A percentile compares a stretch with the other conserved stretches of the same genome.
These are phyloP conservation scores for Sebastes iracundus DNA, from an alignment of 2,797 vertebrate genomes.

Conservation along the genomic window DNA sequence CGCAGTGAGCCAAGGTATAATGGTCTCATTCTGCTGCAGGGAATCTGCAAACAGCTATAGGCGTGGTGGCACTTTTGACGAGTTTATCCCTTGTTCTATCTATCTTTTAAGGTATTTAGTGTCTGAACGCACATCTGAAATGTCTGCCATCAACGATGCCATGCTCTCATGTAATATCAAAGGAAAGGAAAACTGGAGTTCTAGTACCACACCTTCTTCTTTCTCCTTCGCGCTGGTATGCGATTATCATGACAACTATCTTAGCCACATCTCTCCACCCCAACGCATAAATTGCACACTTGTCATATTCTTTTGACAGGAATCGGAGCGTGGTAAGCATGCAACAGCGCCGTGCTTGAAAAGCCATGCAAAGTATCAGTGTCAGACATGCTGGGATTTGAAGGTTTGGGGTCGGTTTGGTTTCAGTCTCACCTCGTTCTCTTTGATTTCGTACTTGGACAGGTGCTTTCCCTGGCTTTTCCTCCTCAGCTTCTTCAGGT, in stretches of 20 bases:
- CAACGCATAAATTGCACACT: conserved; percentile 7
- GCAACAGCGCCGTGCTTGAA: not conserved
- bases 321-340: not conserved
- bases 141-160: not conserved
- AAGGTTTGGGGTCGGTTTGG: not conserved
- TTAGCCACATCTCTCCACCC: not conserved
- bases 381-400: not conserved
- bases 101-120: not conserved
- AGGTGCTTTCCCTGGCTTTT: conserved; percentile 95
- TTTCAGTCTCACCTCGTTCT: conserved; percentile 89
- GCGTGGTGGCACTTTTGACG: not conserved
- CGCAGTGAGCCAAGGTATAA: not conserved
- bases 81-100: not conserved
- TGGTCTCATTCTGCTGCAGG: not conserved
- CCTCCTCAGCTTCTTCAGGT: conserved; percentile 94
- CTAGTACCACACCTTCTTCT: not conserved
- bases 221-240: not conserved
- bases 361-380: not conserved
- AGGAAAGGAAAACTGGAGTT: conserved; percentile 16
- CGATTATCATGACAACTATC: not conserved
- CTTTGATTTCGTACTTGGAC: conserved; percentile 90
- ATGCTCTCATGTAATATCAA: not conserved
- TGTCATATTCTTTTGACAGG: not conserved
- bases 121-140: not conserved
- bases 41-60: not conserved